Conservation (phyloP, 2,113 vertebrate species). For the Phalacrocorax aristotelis region DNA sequence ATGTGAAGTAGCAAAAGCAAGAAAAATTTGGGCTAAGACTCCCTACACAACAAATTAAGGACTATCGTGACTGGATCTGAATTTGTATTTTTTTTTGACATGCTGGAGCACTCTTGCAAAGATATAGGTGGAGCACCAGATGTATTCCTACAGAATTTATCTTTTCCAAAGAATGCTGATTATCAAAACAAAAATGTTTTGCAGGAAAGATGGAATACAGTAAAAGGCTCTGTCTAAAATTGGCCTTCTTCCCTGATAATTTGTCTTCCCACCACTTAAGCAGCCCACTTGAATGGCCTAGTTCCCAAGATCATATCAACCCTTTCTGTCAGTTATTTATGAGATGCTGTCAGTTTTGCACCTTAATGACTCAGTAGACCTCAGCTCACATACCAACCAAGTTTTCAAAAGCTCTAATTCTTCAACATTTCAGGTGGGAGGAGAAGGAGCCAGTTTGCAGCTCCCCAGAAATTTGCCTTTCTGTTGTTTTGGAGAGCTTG, state of each 20-base stretch:
- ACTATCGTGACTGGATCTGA: background rate
- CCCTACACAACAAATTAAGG: background rate
- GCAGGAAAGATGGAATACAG: background rate
- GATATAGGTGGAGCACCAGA: background rate
- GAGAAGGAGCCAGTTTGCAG: background rate
- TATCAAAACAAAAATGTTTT: background rate
- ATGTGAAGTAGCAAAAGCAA: slow-evolving; percentile 33
- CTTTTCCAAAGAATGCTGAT: background rate
- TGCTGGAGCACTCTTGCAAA: background rate
- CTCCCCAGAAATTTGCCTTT: background rate
- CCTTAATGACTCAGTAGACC: background rate
- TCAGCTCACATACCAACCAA: background rate
- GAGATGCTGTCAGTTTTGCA: background rate
- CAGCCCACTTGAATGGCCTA: background rate
- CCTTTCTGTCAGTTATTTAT: background rate
- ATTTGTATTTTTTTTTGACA: background rate
- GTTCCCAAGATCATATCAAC: background rate
- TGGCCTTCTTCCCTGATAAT: background rate
- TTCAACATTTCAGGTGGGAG: background rate
- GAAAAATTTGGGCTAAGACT: slow-evolving; percentile 13
- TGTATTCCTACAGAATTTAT: background rate
- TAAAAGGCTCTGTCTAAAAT: background rate
- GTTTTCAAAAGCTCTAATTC: background rate
- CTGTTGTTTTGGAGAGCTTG: background rate
- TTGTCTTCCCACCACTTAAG: background rate